Evolutionary conservation across 2,797 vertebrate species (phyloP), one percentile per base, ranked within the genome.

Genomic region (Pitangus sulphuratus): DNA sequence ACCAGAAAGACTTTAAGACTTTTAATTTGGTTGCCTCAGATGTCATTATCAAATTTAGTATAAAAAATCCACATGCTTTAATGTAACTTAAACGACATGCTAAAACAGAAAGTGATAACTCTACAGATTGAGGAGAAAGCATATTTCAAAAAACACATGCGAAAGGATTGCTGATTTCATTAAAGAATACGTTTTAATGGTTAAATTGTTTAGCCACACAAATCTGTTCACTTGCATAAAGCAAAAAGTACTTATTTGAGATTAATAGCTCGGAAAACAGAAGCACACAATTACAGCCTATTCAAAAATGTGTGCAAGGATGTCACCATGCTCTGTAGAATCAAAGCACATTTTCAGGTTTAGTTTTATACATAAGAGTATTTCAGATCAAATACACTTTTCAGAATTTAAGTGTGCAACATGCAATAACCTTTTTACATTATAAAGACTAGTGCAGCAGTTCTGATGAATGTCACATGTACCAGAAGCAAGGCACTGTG

Each of bases 131-230:
- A 68, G 37, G 37, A 28, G 80, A 70, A 71, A 64, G 15, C 25
- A 0, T 5, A 20, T 74, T 88, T 58, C 1, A 40, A 42, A 45
- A 57, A 24, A 0, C 2, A 20, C 6, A 1, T 48, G 8, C 9
- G 37, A 22, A 84, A 39, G 26, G 48, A 20, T 30, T 48, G 14
- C 18, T 39, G 21, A 65, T 54, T 72, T 87, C 14, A 48, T 53
- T 71, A 31, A 80, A 47, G 24, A 28, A 64, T 18, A 12, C 28
- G 28, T 57, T 78, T 87, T 74, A 21, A 84, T 62, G 16, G 54
- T 72, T 56, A 33, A 18, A 24, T 54, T 53, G 4, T 74, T 65
- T 30, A 88, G 8, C 25, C 11, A 13, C 19, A 5, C 1, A 2
- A 21, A 10, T 33, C 28, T 62, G 5, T 85, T 88, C 30, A 17